Base-by-base conservation (phyloP, 2,888 invertebrate genomes). In the Tipula confusa region DNA sequence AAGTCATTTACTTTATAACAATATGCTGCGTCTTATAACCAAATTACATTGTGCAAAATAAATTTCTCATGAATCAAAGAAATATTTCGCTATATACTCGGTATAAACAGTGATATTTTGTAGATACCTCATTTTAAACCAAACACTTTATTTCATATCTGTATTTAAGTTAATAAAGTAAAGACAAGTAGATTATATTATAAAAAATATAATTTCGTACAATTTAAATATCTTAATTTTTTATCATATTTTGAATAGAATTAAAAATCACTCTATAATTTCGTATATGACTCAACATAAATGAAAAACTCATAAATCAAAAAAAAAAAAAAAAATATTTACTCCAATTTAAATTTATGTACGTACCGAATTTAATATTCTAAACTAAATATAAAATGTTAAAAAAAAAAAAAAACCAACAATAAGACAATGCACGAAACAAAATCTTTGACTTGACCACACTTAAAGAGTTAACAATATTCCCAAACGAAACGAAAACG, bases 381-480 rank as follows among this genome's bases (percentile, higher is more conserved):
- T 48, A 18, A 64, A 64, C 7, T 24, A 24, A 9, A 33, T 24
- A 64, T 24, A 64, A 64, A 64, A 24, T 64, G 64, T 64, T 43
- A n/a, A 43, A 43, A 43, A 43, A 43, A 43, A 9, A 18, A 24
- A 64, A 64, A 24, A 24, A 64, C 2, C 24, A 9, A 64, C 64
- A 64, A 64, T 64, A 64, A 64, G 64, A 64, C 64, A 64, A 64
- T 64, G 13, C 64, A 64, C 64, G 64, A 64, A 11, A 64, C 64
- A 64, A 64, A 64, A 64, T 64, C 64, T 64, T 64, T 64, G 64
- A 64, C 64, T 64, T 64, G 64, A 64, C 64, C 64, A 64, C 64
- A 64, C 64, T 64, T 64, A 64, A 64, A 64, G 24, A 64, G 64
- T 64, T 64, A 64, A 64, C 64, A 64, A 64, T 64, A 64, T 24